Evolutionary conservation across 2,888 invertebrate genomes (phyloP).

Genomic region (Meandrusa payeni): DNA sequence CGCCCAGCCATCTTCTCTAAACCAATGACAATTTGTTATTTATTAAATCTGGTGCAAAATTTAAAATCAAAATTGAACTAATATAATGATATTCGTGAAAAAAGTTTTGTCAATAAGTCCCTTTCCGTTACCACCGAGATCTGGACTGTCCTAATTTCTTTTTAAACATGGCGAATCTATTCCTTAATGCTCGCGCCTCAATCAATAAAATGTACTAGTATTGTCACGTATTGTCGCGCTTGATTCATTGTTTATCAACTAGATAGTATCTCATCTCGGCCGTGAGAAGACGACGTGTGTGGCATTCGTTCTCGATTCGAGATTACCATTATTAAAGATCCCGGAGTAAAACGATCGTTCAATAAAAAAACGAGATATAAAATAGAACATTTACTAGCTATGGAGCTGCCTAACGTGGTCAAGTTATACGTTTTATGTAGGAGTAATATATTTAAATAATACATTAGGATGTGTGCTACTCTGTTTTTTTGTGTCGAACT

Average conservation of each 20-base stretch:
- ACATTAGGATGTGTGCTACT: neutral
- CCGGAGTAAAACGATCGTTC: slow-evolving; percentile 4
- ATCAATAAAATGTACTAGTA: slow-evolving; percentile 63
- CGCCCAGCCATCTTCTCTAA: too few relatives aligned
- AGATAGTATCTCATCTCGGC: slow-evolving; percentile 29
- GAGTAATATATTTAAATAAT: slow-evolving; percentile 3
- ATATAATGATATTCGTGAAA: too few relatives aligned
- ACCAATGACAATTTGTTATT: too few relatives aligned
- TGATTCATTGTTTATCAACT: slow-evolving; percentile 38
- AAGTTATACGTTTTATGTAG: slow-evolving; percentile 7
- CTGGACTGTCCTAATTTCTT: slow-evolving; percentile 3
- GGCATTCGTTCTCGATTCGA: slow-evolving; percentile 25
- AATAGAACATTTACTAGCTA: slow-evolving; percentile 10
- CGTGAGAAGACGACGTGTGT: slow-evolving; percentile 36
- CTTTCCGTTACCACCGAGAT: neutral
- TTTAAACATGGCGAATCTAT: slow-evolving; percentile 34
- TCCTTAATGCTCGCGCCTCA: slow-evolving; percentile 39
- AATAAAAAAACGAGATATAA: slow-evolving; percentile 13
- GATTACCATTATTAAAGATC: slow-evolving; percentile 15
- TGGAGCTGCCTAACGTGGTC: neutral
- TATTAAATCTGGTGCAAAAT: too few relatives aligned
- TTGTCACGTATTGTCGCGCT: slow-evolving; percentile 53
- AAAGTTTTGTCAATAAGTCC: too few relatives aligned
- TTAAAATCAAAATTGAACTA: too few relatives aligned
- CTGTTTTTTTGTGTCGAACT: too few relatives aligned